phyloP scores from a whole-genome alignment of 2,797 vertebrate species.

The Alosa sapidissima region DNA sequence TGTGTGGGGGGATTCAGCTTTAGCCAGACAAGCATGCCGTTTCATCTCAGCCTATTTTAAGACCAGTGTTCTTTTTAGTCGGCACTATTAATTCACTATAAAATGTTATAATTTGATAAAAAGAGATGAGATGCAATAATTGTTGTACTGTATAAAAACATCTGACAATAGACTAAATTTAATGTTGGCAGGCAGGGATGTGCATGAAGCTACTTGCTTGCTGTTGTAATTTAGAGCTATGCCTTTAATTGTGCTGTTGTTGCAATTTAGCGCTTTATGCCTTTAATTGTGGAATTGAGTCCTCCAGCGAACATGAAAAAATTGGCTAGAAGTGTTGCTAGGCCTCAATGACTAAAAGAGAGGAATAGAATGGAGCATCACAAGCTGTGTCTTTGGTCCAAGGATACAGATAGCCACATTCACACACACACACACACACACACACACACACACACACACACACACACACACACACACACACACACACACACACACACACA shows the following conservation, averaged over 20 bases:
- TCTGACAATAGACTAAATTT: background rate
- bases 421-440: constrained; percentile 14
- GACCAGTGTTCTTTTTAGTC: background rate
- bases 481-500: constrained; percentile 21
- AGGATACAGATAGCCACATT: constrained; percentile 14
- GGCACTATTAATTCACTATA: background rate
- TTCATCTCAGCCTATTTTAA: background rate
- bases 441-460: background rate
- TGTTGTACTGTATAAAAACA: background rate
- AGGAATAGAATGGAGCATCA: constrained; percentile 17
- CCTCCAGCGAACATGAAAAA: background rate
- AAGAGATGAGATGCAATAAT: background rate
- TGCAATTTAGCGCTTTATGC: background rate
- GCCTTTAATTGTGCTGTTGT: background rate
- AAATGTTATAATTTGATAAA: background rate
- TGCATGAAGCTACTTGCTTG: background rate
- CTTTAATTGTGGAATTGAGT: background rate
- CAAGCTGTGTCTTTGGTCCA: background rate
- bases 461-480: constrained; percentile 8
- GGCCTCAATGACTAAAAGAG: background rate
- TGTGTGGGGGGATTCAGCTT: background rate
- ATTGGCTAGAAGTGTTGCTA: background rate
- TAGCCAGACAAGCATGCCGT: background rate
- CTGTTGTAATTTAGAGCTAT: background rate
- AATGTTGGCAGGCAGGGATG: background rate